Percentiles rank a stretch among this genome's conserved stretches.
These are phyloP conservation scores for Disparrhopalites patrizii DNA, from an alignment of 2,888 invertebrate genomes.

Conservation along the genomic window DNA sequence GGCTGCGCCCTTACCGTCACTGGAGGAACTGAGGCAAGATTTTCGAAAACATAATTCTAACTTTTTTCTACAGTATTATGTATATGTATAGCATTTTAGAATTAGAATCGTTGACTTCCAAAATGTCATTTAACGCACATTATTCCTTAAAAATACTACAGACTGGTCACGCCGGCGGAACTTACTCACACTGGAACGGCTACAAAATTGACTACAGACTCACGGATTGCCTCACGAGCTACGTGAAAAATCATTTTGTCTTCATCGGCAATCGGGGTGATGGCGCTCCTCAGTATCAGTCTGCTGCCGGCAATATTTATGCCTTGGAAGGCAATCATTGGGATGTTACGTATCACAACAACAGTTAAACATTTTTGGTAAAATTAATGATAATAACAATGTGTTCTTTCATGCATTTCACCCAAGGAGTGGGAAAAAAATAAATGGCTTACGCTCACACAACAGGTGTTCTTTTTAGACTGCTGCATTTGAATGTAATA, in stretches of 20 bases:
- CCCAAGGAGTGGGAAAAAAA: too few relatives aligned
- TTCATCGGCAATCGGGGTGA: conserved; percentile 40
- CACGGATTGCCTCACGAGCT: conserved; percentile 37
- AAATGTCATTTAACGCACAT: background rate
- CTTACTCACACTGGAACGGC: conserved; percentile 42
- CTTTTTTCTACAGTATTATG: background rate
- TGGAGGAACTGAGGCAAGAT: conserved; percentile 43
- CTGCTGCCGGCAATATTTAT: conserved; percentile 42
- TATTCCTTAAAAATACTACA: conserved; percentile 5
- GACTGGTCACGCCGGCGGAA: conserved; percentile 39
- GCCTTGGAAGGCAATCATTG: conserved; percentile 45
- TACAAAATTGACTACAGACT: conserved; percentile 43
- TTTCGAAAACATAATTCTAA: background rate
- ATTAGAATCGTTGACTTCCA: too few relatives aligned
- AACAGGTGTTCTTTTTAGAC: too few relatives aligned
- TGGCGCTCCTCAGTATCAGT: conserved; percentile 35
- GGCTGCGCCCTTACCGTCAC: conserved; percentile 41
- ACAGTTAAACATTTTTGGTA: too few relatives aligned
- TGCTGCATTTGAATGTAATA: too few relatives aligned
- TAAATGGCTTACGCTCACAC: too few relatives aligned
- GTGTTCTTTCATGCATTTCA: too few relatives aligned
- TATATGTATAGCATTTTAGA: background rate
- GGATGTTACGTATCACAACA: conserved; percentile 41
- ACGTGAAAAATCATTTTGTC: conserved; percentile 30
- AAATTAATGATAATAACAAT: too few relatives aligned